Evolutionary conservation across 2,797 vertebrate genomes (phyloP).

Genomic region (Accipiter superciliosus): DNA sequence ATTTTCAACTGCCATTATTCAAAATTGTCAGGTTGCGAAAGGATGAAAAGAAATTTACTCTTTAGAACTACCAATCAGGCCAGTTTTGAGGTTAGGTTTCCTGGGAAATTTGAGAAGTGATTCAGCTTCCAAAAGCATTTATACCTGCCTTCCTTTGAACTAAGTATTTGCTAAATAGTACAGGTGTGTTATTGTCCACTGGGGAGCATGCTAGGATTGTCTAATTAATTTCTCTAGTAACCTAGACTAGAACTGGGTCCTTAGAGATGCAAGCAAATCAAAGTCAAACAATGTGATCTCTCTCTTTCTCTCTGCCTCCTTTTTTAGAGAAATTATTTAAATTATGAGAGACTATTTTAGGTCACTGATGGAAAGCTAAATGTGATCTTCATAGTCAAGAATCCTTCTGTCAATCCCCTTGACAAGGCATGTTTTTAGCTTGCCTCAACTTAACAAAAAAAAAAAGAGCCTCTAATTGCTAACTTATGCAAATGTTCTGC

Average conservation of each 20-base stretch:
- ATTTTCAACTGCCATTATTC: neutral
- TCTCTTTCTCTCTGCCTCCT: neutral
- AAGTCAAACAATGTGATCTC: constrained; percentile 24
- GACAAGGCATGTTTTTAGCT: neutral
- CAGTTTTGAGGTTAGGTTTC: constrained; percentile 28
- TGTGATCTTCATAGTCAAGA: constrained; percentile 1
- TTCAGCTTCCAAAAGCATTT: neutral
- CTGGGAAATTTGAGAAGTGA: constrained; percentile 22
- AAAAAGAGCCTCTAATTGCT: neutral
- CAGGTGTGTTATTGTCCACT: neutral
- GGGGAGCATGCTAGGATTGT: neutral
- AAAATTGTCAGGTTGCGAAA: neutral
- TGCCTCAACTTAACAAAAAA: neutral
- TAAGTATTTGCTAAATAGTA: constrained; percentile 16
- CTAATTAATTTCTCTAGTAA: constrained; percentile 55
- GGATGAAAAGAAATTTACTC: neutral
- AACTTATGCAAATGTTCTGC: neutral
- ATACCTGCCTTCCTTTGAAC: constrained; percentile 8
- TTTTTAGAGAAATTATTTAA: constrained; percentile 17
- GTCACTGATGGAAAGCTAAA: constrained; percentile 11
- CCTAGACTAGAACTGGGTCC: constrained; percentile 12
- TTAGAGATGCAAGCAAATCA: neutral
- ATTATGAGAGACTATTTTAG: constrained; percentile 14
- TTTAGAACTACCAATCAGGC: neutral
- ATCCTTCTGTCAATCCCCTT: neutral